Evolutionary conservation across 2,888 invertebrate species (phyloP), one percentile per base, ranked within the genome.

Genomic region (Drosophila subsilvestris): DNA sequence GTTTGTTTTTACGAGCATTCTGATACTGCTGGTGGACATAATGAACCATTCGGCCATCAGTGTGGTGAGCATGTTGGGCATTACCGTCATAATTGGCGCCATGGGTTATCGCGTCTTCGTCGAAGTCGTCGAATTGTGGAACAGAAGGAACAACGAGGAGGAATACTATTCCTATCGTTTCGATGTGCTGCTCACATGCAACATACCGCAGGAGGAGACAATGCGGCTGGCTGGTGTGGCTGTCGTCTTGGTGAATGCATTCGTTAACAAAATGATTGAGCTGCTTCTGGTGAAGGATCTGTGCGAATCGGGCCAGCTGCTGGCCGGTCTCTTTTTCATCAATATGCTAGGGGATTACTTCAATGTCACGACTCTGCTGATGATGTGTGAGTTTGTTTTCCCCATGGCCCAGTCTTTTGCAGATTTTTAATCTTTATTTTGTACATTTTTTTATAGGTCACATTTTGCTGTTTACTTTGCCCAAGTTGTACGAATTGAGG

Each of bases 311-410:
- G 22, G 59, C 0, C 65, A 72, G 51, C 47, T 73, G 2, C 14
- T 72, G 10, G 29, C 32, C 14, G 6, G 51, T 0, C 58, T 72
- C 1, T 73, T 58, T 10, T 66, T 58, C 18, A 32, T 74, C 4
- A 72, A 74, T 51, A 51, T 74, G 32, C 27, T 72, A 3, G 72
- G 72, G 17, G 72, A 72, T 48, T 72, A 74, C n/a, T 55, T 65
- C 10, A 72, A 72, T 37, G 65, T 58, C 9, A 10, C 59, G 12
- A 74, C 74, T 3, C 29, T 72, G 37, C 2, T 72, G 3, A n/a
- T 74, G 10, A 18, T 65, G 10, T 65, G 71, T 68, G 20, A 67
- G 68, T 49, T 17, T 18, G n/a, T n/a, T 14, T 14, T 29, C 17
- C 12, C 6, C 7, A 44, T 29, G 20, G 12, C 12, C 12, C 25